Percentiles rank a stretch among this genome's conserved stretches.
Evolutionary conservation across 53 echinoderm and acorn worm species (phyloP).

Genomic region (Henricia sp.): DNA sequence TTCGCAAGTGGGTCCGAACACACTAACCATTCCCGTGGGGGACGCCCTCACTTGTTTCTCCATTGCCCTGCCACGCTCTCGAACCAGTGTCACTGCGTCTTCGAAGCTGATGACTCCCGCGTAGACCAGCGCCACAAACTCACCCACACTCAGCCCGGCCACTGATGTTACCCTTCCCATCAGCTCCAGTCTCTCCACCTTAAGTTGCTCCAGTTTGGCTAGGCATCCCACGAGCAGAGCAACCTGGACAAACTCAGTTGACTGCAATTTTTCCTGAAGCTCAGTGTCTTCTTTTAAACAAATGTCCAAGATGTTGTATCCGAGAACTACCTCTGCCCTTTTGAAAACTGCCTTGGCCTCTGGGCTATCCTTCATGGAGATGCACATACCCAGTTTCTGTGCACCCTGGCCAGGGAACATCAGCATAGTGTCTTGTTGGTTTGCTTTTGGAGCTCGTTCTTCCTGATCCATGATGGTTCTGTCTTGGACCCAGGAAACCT

Average conservation of each 20-base stretch:
- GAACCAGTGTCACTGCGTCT: conserved; percentile 23
- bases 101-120: conserved; percentile 30
- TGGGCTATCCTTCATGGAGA: conserved; percentile 30
- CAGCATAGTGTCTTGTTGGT: conserved; percentile 10
- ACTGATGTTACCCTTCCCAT: conserved; percentile 28
- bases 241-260: conserved; percentile 43
- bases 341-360: conserved; percentile 28
- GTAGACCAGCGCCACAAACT: conserved; percentile 38
- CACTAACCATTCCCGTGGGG: conserved; percentile 49
- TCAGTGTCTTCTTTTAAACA: conserved; percentile 19
- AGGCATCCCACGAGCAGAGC: conserved; percentile 29
- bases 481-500: too few species aligned
- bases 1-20: conserved; percentile 10
- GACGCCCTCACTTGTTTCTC: conserved; percentile 20
- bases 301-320: conserved; percentile 33
- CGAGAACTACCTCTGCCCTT: conserved; percentile 38
- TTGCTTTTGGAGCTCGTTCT: too few species aligned
- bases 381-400: conserved; percentile 41
- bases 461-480: too few species aligned
- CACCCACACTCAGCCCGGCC: conserved; percentile 48
- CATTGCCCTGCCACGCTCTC: conserved; percentile 43
- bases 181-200: conserved; percentile 19
- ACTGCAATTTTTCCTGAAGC: conserved; percentile 25
- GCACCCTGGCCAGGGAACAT: conserved; percentile 50
- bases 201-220: conserved; percentile 36